Conservation (phyloP, 2,888 invertebrate species). For the Himalopsyche anomala region DNA sequence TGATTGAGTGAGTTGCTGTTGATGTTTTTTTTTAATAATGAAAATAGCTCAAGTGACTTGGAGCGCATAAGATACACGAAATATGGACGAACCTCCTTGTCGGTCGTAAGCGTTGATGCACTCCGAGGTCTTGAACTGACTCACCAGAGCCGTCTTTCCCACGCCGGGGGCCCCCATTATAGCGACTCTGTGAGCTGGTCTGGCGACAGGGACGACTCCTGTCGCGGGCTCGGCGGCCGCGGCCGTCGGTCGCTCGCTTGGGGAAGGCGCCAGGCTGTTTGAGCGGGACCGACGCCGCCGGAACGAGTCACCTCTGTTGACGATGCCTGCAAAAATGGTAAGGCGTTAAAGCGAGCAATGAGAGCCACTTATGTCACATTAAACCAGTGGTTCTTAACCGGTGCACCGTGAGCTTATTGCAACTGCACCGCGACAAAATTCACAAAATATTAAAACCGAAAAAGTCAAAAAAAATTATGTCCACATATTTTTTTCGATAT, state of each 20-base stretch:
- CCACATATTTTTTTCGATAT: too few relatives aligned
- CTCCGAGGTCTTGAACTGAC: constrained; percentile 95
- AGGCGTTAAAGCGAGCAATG: too few relatives aligned
- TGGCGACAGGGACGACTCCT: constrained; percentile 59
- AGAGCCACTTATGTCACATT: too few relatives aligned
- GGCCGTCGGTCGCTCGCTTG: constrained; percentile 66
- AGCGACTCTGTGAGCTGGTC: constrained; percentile 80
- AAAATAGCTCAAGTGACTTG: not conserved
- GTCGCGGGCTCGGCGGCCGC: constrained; percentile 77
- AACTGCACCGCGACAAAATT: too few relatives aligned
- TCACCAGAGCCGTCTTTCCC: constrained; percentile 90
- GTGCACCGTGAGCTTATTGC: too few relatives aligned
- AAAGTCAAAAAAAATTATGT: too few relatives aligned
- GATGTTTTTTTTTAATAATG: not conserved
- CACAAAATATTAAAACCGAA: too few relatives aligned
- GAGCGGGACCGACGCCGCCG: constrained; percentile 89
- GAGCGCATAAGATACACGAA: too few relatives aligned
- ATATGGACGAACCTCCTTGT: constrained; percentile 81
- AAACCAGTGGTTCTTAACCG: too few relatives aligned
- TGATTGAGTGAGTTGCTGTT: not conserved
- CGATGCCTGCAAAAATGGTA: constrained; percentile 82
- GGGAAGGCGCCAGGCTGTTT: constrained; percentile 84
- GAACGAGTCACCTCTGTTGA: constrained; percentile 96
- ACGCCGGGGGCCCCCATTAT: constrained; percentile 88
- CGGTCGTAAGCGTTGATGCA: constrained; percentile 96